Percentiles rank a stretch among this genome's conserved stretches.
phyloP scores from a whole-genome alignment of 1,140 invertebrate genomes.

The Monochamus saltuarius region DNA sequence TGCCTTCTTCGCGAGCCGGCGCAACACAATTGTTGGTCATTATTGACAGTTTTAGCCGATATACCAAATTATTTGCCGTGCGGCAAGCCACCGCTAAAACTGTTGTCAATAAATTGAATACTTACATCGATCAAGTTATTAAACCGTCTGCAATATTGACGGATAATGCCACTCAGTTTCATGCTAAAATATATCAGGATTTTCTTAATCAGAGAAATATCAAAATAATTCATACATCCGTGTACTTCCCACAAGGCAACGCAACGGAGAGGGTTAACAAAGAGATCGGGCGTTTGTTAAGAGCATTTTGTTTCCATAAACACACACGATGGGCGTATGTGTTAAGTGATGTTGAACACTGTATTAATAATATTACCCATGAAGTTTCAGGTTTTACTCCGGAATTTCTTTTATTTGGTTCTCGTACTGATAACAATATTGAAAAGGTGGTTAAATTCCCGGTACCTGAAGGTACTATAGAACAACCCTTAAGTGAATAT shows the following conservation, averaged over 20 bases:
- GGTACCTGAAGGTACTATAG: neutral
- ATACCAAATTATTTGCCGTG: too few species aligned
- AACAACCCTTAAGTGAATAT: too few species aligned
- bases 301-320: conserved; percentile 10
- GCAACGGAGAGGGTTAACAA: conserved; percentile 4
- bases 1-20: too few species aligned
- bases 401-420: neutral
- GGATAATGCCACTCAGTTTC: conserved; percentile 14
- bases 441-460: neutral
- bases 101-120: neutral
- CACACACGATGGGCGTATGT: conserved; percentile 12
- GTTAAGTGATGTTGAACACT: conserved; percentile 1
- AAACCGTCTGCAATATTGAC: neutral
- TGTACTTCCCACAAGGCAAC: conserved; percentile 16
- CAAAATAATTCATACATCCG: conserved; percentile 1
- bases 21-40: too few species aligned
- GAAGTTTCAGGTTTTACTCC: conserved; percentile 11
- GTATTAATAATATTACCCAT: conserved; percentile 1
- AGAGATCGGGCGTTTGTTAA: conserved; percentile 13
- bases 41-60: too few species aligned
- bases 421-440: neutral
- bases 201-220: neutral
- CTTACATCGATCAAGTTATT: neutral
- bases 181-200: neutral
- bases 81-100: neutral